Percentiles rank a stretch among this genome's conserved stretches.
Evolutionary conservation across 2,797 vertebrate genomes (phyloP).

Genomic region (Adelosebastes latens): DNA sequence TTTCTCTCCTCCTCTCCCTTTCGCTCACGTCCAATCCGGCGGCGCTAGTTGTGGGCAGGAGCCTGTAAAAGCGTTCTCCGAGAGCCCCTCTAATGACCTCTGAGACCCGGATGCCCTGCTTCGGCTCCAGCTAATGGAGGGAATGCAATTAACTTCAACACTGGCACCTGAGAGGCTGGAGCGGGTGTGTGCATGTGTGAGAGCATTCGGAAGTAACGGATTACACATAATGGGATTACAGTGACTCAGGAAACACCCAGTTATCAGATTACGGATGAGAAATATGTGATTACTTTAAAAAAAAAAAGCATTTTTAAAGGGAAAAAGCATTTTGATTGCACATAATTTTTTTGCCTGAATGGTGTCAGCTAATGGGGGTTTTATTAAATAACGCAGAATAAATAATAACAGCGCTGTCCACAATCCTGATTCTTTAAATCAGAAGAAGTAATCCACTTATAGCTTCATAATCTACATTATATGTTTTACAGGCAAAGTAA

Average conservation of each 20-base stretch:
- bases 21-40: not conserved
- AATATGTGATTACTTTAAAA: constrained; percentile 33
- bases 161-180: constrained; percentile 78
- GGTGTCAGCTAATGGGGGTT: constrained; percentile 3
- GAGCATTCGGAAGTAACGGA: constrained; percentile 74
- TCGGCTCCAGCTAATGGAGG: constrained; percentile 78
- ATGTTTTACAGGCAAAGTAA: constrained; percentile 61
- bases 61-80: constrained; percentile 62
- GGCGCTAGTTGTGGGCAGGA: constrained; percentile 19
- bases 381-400: constrained; percentile 7
- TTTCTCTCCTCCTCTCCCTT: not conserved
- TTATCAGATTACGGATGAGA: constrained; percentile 69
- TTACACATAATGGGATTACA: constrained; percentile 77
- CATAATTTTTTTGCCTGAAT: constrained; percentile 4
- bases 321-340: constrained; percentile 7
- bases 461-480: constrained; percentile 59
- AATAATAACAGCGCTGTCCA: constrained; percentile 8
- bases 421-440: constrained; percentile 42
- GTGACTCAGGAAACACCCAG: constrained; percentile 70
- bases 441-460: constrained; percentile 67
- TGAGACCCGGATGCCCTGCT: constrained; percentile 71
- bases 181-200: not conserved
- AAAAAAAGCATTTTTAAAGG: not conserved
- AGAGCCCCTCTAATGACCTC: constrained; percentile 75
- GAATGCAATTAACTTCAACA: constrained; percentile 83